Conservation (phyloP, 2,797 vertebrate genomes). For the Salmo trutta region DNA sequence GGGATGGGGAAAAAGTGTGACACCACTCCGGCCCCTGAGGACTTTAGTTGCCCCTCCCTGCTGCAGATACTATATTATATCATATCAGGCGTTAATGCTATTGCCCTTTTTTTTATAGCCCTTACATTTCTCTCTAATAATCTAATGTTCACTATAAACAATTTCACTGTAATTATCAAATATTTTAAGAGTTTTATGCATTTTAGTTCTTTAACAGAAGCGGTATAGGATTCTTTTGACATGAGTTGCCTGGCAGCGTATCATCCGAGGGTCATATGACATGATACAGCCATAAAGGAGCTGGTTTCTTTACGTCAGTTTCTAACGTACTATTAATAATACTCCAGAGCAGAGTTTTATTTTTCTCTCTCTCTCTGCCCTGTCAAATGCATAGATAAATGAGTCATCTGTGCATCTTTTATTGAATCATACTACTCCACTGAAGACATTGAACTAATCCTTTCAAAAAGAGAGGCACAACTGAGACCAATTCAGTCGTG, state of each 20-base stretch:
- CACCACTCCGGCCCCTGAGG: too few relatives aligned
- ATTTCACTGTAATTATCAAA: not conserved
- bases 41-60: too few relatives aligned
- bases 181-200: not conserved
- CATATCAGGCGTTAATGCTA: too few relatives aligned
- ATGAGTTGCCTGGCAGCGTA: constrained; percentile 59
- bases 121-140: too few relatives aligned
- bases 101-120: too few relatives aligned
- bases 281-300: constrained; percentile 62
- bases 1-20: too few relatives aligned
- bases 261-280: constrained; percentile 56
- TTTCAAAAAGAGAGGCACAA: constrained; percentile 17
- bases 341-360: constrained; percentile 52
- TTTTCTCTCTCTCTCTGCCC: constrained; percentile 21
- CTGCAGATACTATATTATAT: too few relatives aligned
- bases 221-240: constrained; percentile 48
- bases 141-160: too few relatives aligned
- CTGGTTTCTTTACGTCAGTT: constrained; percentile 66
- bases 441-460: constrained; percentile 17
- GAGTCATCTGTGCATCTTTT: constrained; percentile 5
- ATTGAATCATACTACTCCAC: constrained; percentile 14
- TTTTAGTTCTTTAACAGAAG: constrained; percentile 19
- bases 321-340: constrained; percentile 68
- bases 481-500: not conserved
- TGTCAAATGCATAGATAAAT: constrained; percentile 33